A percentile compares a stretch with the other conserved stretches of the same genome.
phyloP scores from a whole-genome alignment of 30 jellyfish, hydroid and myxozoan species.

The Cassiopea xamachana region DNA sequence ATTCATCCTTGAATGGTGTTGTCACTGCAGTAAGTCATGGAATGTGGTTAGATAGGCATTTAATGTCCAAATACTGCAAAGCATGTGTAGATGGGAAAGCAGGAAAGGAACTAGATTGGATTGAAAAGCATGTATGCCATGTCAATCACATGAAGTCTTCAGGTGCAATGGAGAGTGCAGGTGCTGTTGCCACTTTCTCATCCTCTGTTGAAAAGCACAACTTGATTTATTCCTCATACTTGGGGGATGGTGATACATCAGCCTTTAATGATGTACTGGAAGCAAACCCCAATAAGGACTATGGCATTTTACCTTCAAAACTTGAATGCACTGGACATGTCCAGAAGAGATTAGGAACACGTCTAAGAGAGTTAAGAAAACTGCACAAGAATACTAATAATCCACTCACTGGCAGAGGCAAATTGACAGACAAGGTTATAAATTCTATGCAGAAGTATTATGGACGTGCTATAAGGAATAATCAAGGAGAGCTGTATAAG shows the following conservation, averaged over 20 bases:
- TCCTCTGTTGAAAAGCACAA: conserved; percentile 43
- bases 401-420: conserved; percentile 21
- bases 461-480: conserved; percentile 55
- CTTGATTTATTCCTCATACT: conserved; percentile 15
- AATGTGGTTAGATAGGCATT: conserved; percentile 40
- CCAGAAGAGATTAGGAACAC: conserved; percentile 35
- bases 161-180: conserved; percentile 72
- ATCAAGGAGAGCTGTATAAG: conserved; percentile 33
- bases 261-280: conserved; percentile 20
- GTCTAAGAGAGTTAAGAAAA: not conserved
- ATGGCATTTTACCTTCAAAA: not conserved
- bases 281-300: not conserved
- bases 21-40: conserved; percentile 65
- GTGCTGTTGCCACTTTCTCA: conserved; percentile 55
- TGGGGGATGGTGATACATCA: conserved; percentile 60
- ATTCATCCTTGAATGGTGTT: conserved; percentile 62
- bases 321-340: conserved; percentile 40
- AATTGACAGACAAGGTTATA: conserved; percentile 28
- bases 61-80: conserved; percentile 49
- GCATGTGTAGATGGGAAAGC: conserved; percentile 55
- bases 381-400: not conserved
- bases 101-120: conserved; percentile 54
- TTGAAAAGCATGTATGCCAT: conserved; percentile 41
- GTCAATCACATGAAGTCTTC: conserved; percentile 51
- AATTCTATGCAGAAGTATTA: conserved; percentile 42